Evolutionary conservation across 2,888 invertebrate species (phyloP).

Genomic region (Tribolium freemani): DNA sequence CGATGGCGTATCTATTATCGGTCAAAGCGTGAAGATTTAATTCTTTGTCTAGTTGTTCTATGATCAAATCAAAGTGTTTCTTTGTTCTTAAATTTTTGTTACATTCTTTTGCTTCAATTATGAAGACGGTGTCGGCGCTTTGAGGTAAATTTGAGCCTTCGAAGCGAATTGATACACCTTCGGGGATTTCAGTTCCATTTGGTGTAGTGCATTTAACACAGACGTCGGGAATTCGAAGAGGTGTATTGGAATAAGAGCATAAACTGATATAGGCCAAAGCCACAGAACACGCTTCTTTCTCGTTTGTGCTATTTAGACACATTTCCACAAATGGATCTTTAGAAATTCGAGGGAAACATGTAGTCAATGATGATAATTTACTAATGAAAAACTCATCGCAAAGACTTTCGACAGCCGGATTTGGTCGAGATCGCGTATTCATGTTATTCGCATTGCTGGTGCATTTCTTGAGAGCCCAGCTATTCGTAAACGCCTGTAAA

Average conservation of each 20-base stretch:
- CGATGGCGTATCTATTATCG: constrained; percentile 85
- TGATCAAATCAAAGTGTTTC: constrained; percentile 79
- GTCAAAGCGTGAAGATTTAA: constrained; percentile 73
- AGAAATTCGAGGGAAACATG: constrained; percentile 78
- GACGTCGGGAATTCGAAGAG: constrained; percentile 83
- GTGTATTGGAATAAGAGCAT: constrained; percentile 81
- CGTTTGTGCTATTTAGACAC: constrained; percentile 73
- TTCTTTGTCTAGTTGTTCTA: constrained; percentile 79
- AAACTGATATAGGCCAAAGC: constrained; percentile 86
- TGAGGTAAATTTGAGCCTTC: constrained; percentile 72
- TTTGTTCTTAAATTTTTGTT: constrained; percentile 78
- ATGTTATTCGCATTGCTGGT: constrained; percentile 44
- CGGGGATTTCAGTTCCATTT: constrained; percentile 79
- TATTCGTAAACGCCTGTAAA: constrained; percentile 62
- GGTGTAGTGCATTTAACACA: constrained; percentile 82
- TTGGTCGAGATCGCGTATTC: constrained; percentile 31
- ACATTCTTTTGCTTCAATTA: constrained; percentile 89
- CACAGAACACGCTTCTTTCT: constrained; percentile 75
- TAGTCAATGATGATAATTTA: constrained; percentile 77
- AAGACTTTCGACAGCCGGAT: constrained; percentile 58
- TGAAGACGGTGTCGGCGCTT: constrained; percentile 89
- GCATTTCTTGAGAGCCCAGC: constrained; percentile 64
- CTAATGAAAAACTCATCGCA: constrained; percentile 79
- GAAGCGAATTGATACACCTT: constrained; percentile 82
- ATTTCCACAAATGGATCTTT: constrained; percentile 75